These are phyloP conservation scores for Prunella himalayana DNA, from an alignment of 2,113 vertebrate species.

Conservation along the genomic window DNA sequence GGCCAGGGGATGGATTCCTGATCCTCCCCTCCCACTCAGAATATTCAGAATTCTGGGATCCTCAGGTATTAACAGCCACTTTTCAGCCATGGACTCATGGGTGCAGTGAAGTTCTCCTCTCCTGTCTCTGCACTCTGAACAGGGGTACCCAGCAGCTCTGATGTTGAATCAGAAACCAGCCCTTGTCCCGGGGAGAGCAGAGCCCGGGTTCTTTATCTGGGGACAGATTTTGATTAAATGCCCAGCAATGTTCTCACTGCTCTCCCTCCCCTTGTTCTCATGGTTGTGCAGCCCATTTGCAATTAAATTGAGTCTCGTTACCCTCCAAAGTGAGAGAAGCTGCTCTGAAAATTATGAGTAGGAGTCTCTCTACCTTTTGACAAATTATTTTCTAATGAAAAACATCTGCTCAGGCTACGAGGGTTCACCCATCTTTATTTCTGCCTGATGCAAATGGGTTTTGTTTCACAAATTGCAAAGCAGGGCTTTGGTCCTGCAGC, in stretches of 20 bases:
- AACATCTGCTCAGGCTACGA: constrained; percentile 46
- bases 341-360: constrained; percentile 42
- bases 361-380: constrained; percentile 45
- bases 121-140: neutral
- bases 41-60: neutral
- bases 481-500: neutral
- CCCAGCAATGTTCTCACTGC: neutral
- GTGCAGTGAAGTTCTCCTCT: neutral
- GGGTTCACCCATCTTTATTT: constrained; percentile 11
- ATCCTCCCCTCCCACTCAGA: neutral
- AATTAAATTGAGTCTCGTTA: constrained; percentile 62
- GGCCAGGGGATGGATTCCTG: neutral
- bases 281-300: constrained; percentile 17
- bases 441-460: neutral
- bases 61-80: neutral
- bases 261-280: neutral
- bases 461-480: neutral
- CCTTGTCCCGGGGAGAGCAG: neutral
- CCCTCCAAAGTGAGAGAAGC: constrained; percentile 37
- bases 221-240: neutral
- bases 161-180: neutral
- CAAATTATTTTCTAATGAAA: constrained; percentile 63
- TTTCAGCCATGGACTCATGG: neutral
- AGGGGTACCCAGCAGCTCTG: neutral
- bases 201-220: neutral